phyloP scores from a whole-genome alignment of 2,888 invertebrate species.

The Papilio elwesi region DNA sequence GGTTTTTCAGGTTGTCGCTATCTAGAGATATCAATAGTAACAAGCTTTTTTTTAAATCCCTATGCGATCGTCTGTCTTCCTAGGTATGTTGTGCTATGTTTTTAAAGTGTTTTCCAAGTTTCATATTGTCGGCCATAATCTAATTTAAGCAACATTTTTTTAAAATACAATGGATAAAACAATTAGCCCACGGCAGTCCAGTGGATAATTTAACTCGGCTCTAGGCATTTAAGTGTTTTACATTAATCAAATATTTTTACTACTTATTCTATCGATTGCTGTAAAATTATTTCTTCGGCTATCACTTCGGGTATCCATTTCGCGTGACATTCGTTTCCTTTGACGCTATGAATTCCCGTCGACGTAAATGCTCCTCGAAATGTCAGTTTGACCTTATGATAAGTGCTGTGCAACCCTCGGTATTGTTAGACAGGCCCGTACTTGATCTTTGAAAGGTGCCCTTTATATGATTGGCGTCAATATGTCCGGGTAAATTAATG shows the following conservation, averaged over 20 bases:
- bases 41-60: no score
- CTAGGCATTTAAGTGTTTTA: background rate
- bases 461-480: constrained; percentile 74
- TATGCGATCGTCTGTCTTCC: no score
- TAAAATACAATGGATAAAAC: no score
- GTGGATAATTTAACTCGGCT: background rate
- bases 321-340: constrained; percentile 65
- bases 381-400: constrained; percentile 83
- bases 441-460: constrained; percentile 76
- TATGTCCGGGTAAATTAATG: constrained; percentile 54
- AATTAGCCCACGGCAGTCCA: no score
- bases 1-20: no score
- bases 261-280: constrained; percentile 25
- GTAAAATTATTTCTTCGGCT: constrained; percentile 38
- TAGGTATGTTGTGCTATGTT: no score
- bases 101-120: no score
- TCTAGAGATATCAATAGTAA: no score
- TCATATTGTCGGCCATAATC: no score
- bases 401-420: constrained; percentile 65
- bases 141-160: no score
- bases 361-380: constrained; percentile 76
- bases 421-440: constrained; percentile 67
- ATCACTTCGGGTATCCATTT: constrained; percentile 56
- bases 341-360: constrained; percentile 63
- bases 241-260: background rate